Evolutionary conservation across 2,113 vertebrate species (phyloP), one percentile per base, ranked within the genome.

Genomic region (Zapus hudsonius): DNA sequence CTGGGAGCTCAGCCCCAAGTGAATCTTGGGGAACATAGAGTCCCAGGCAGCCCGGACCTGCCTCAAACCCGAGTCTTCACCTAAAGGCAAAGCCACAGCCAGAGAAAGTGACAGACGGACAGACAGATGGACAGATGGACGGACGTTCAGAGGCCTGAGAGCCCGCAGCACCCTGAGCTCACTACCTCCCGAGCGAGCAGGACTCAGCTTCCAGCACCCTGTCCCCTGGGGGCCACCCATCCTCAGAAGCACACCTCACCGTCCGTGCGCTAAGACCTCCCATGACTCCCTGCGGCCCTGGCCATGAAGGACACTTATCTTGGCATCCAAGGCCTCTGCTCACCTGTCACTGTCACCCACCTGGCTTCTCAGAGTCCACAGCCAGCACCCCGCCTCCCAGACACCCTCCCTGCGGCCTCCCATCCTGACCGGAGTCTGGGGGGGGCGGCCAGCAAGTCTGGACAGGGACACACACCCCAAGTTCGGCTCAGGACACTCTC

Each of bases 11-110:
- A 82, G 38, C 66, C 47, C 66, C 47, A 23, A 23, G 57, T 92
- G 93, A 79, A 93, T 90, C 44, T 57, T 96, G 96, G 94, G 92
- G 96, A 88, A 89, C 44, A 88, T 76, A 91, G 92, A 96, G 88
- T 69, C 74, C 16, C 16, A 16, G 29, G 2, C 15, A 3, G 19
- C 7, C 33, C 2, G 36, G 31, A 33, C 78, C n/a, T 38, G 29
- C 17, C 52, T 79, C 76, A 40, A 69, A 52, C 31, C 80, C 44
- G 61, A 47, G 31, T 44, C 52, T 52, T 52, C 16, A 52, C 11
- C 7, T 44, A 44, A 44, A 40, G 33, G 80, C 23, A 61, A 2
- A 42, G 57, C 23, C 9, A 36, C 76, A 79, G n/a, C 52, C 36
- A 9, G 36, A 2, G 38, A 38, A 57, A 10, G 59, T 40, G 38